Base-by-base conservation (phyloP, 2,113 vertebrate genomes). In the Colaptes auratus region DNA sequence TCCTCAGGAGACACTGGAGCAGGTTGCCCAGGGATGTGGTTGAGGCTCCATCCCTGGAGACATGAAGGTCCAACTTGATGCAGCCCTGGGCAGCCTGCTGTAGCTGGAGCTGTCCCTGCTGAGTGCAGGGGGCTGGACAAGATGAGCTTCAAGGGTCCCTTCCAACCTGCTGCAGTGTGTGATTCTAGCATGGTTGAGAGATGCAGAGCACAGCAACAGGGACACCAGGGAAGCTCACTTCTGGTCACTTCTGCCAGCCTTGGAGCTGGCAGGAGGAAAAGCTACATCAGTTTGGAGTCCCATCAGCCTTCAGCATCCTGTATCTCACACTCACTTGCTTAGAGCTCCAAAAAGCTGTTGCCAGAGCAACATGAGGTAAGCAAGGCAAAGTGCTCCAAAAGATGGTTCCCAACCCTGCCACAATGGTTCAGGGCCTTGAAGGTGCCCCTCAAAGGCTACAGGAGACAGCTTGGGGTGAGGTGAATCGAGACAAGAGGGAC, bases 161-260 rank as follows among this genome's bases (percentile, higher is more conserved):
- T 48, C 48, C 48, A 50, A 50, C 19, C 48, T 50, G 48, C 10
- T 21, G 48, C 48, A 50, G 10, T 48, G 18, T 48, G 46, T 48
- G 46, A 79, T 24, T 83, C 48, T 31, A 81, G 17, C 60, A 48
- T 50, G 31, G 58, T 6, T 36, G 64, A 74, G 36, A 91, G 30
- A 77, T 0, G 20, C 8, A 5, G 0, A 15, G 28, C 2, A 48
- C 25, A 78, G 65, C 35, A 36, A n/a, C 19, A 53, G 56, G 35
- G n/a, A 20, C 50, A 70, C 8, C 69, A 74, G 67, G 73, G 77
- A 70, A 0, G 2, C 17, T 11, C 71, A 69, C 5, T 52, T 13
- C 18, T 30, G 59, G 53, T 44, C 72, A 11, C 25, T 86, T 48
- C 61, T 78, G 42, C 60, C 52, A 30, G 42, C 24, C 31, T 7